Evolutionary conservation across 2,888 invertebrate genomes (phyloP), one percentile per base, ranked within the genome.

Genomic region (Synergus japonicus): DNA sequence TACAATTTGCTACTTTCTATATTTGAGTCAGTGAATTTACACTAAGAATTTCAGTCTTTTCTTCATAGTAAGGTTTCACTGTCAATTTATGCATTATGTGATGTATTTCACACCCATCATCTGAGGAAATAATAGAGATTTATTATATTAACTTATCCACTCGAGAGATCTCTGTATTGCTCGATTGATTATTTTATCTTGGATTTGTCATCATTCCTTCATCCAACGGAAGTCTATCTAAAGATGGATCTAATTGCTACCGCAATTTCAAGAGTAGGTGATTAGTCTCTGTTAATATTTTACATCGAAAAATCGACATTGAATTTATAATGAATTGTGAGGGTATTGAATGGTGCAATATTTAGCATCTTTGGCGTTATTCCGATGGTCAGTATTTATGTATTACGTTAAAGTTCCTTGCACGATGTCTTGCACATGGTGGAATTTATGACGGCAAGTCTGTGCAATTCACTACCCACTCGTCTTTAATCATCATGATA

Each of bases 131-230:
- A 67, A 69, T 18, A 66, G 43, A 66, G 15, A n/a, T 66, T 43
- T n/a, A 66, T 67, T 54, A 37, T n/a, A 73, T 73, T 73, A n/a
- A 54, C 73, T n/a, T 54, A 29, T 49, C n/a, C 7, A 29, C 37
- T 22, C 41, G 12, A 73, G 54, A 18, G 58, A 29, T 41, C 63
- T 63, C 63, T 63, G 63, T 12, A 63, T 63, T 5, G 63, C 63
- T 22, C 63, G 63, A 73, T 58, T 73, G 73, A 73, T 73, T 73
- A 73, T 54, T 73, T 54, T 73, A 73, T 73, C 73, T 73, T 54
- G 73, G 54, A 37, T 37, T 73, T 73, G 18, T 37, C 73, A 73
- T 73, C 54, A 58, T 58, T 73, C 29, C 29, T 46, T 54, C 54
- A 73, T 73, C n/a, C 18, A 73, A 41, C 54, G 54, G 73, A 73